These are phyloP conservation scores for Beroe forskalii DNA, from an alignment of 37 sponge, comb jelly and placozoan genomes.

Conservation along the genomic window DNA sequence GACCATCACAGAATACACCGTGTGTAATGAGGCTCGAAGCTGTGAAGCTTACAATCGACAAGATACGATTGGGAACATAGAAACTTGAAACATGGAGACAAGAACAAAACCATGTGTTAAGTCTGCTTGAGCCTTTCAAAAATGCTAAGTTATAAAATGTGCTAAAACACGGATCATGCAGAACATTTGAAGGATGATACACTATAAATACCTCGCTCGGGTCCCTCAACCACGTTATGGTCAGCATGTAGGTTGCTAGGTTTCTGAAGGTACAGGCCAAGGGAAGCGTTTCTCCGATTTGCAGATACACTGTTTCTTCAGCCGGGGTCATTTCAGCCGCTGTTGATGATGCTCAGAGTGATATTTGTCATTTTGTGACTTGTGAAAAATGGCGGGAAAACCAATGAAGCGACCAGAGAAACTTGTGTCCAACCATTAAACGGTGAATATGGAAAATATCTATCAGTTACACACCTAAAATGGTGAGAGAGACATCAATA, in stretches of 20 bases:
- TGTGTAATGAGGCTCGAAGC: too few relatives aligned
- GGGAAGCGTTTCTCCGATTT: not conserved
- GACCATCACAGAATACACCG: too few relatives aligned
- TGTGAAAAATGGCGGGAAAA: too few relatives aligned
- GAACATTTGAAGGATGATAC: too few relatives aligned
- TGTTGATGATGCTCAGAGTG: not conserved
- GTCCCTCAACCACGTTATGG: not conserved
- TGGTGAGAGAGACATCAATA: not conserved
- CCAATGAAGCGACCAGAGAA: too few relatives aligned
- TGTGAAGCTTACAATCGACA: too few relatives aligned
- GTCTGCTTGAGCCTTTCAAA: not conserved
- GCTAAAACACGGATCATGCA: not conserved
- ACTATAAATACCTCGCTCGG: not conserved
- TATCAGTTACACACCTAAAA: not conserved
- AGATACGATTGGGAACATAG: too few relatives aligned
- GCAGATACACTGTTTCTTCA: constrained; percentile 1
- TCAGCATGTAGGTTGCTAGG: not conserved
- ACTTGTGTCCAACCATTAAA: too few relatives aligned
- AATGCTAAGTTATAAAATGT: not conserved
- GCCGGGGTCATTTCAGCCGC: not conserved
- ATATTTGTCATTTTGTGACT: too few relatives aligned
- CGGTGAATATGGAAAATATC: too few relatives aligned
- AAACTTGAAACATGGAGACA: not conserved
- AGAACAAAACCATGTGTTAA: not conserved
- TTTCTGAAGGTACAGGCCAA: not conserved